phyloP scores from a whole-genome alignment of 2,888 invertebrate genomes.

The Oxyteleia sp. region DNA sequence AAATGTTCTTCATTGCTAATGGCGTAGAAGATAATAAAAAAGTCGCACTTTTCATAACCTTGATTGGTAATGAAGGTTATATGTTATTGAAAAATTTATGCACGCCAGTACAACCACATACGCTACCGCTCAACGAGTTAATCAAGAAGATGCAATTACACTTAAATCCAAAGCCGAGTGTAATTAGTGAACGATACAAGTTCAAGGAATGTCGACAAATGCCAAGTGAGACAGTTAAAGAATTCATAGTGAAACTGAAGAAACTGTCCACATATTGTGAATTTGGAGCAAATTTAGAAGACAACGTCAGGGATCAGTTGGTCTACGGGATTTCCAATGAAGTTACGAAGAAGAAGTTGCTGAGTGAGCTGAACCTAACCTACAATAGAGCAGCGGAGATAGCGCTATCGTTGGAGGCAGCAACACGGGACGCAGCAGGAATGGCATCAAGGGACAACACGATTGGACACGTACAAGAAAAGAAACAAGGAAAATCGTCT shows the following conservation, averaged over 20 bases:
- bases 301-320: slow-evolving; percentile 32
- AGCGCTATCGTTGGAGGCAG: slow-evolving; percentile 26
- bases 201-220: slow-evolving; percentile 42
- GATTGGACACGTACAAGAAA: too few species aligned
- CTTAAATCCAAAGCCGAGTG: slow-evolving; percentile 26
- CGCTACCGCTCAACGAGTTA: slow-evolving; percentile 49
- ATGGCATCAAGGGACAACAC: slow-evolving; percentile 19
- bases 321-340: slow-evolving; percentile 21
- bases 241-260: slow-evolving; percentile 79
- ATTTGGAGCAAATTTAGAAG: slow-evolving; percentile 48
- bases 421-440: slow-evolving; percentile 28
- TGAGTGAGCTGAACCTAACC: slow-evolving; percentile 2
- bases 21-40: slow-evolving; percentile 14
- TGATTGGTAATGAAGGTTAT: slow-evolving; percentile 38
- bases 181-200: slow-evolving; percentile 28
- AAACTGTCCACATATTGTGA: slow-evolving; percentile 68
- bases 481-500: background rate
- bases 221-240: slow-evolving; percentile 52
- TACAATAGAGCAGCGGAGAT: slow-evolving; percentile 18
- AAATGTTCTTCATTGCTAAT: slow-evolving; percentile 35
- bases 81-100: slow-evolving; percentile 25
- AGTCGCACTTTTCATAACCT: slow-evolving; percentile 30
- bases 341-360: background rate
- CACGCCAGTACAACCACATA: slow-evolving; percentile 2
- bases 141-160: slow-evolving; percentile 54